Evolutionary conservation across 2,888 invertebrate species (phyloP), one percentile per base, ranked within the genome.

Genomic region (Lacanobia oleracea): DNA sequence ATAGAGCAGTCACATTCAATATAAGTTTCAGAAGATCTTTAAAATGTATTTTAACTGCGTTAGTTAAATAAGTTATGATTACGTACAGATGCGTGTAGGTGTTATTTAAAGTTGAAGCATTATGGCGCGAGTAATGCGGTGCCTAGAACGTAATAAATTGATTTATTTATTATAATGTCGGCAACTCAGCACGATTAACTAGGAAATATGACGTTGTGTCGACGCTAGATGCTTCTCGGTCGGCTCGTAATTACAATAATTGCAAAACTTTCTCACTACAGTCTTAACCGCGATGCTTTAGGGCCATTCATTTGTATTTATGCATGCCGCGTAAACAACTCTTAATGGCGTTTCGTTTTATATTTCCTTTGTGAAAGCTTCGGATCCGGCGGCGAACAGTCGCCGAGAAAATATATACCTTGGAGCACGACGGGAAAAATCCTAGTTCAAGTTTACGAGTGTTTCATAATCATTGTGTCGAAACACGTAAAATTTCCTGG

Each of bases 181-280:
- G 89, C 90, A 94, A 93, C 93, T 93, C 90, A 72, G 89, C 83
- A 88, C 92, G 90, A 93, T 94, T 94, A 95, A 95, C 92, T 94
- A 93, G 93, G 90, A 94, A 95, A 94, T 95, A 95, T 94, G 93
- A 94, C 89, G 88, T 86, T 83, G 84, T 87, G 90, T 90, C 90
- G 91, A 88, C 91, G 89, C 48, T 90, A 90, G 91, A 92, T 92
- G 93, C 90, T 91, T 90, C 92, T 92, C 91, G 90, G 92, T 93
- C 92, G 90, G 88, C 90, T 92, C 93, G 90, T 94, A 94, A 94
- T 95, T 94, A 94, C 92, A 93, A 93, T 95, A 94, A 95, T 95
- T 94, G 93, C 94, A 89, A 94, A 95, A 96, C 90, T 95, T 95
- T 92, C 89, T 84, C 91, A 91, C 91, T 91, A 90, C 90, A 91